Evolutionary conservation across 2,797 vertebrate genomes (phyloP), one percentile per base, ranked within the genome.

Genomic region (Gobio occitaniae): DNA sequence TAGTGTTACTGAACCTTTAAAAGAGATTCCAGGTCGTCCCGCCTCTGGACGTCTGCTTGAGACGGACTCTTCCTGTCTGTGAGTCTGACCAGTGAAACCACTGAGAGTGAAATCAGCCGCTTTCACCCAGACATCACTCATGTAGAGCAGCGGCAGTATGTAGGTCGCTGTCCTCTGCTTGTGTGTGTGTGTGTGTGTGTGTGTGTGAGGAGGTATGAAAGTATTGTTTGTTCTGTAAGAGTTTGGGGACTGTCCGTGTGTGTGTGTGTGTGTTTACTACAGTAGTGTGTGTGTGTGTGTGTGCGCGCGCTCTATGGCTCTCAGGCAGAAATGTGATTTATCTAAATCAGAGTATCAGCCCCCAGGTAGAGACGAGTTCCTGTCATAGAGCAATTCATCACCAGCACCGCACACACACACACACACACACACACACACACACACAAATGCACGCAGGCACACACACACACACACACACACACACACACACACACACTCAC

Each of bases 301-400:
- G 41, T 9, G 32, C 2, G 32, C 3, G 63, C 13, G 5, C 11
- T 54, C 48, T 81, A 47, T 36, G n/a, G 65, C 36, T 29, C 83
- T 80, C 2, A 10, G 50, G 78, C 21, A 88, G 90, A 88, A 29
- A 41, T 11, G 90, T 85, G 89, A 94, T 93, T 92, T 87, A 92
- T 94, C 91, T 93, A 90, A 92, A 92, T 93, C 92, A 91, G 78
- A 91, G 86, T 0, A 65, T 84, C 50, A 87, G 90, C 90, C 88
- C 89, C 86, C 89, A 86, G 91, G 88, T 71, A 85, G 88, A 92
- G 90, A 92, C 87, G 72, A 87, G 85, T 81, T 63, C 32, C 84
- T 90, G 91, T 91, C 92, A 92, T 88, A 50, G 85, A 71, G 90
- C 85, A 90, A 93, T 93, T 92, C 90, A 94, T 94, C 91, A 91